Evolutionary conservation across 2,113 vertebrate genomes (phyloP).

Genomic region (Elgaria multicarinata): DNA sequence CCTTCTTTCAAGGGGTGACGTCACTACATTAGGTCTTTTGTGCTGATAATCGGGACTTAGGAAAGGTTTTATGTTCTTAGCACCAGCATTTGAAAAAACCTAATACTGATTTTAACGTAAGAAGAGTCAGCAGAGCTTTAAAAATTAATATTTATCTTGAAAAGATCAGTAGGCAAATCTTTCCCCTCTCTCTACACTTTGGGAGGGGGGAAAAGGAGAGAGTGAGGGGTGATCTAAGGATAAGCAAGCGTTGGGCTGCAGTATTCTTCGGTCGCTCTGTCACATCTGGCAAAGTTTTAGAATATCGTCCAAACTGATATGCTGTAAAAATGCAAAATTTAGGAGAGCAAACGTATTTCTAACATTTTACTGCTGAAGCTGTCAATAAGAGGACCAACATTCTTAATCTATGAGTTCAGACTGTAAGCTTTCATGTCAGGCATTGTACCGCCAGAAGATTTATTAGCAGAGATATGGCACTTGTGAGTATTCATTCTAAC

Average conservation of each 20-base stretch:
- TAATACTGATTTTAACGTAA: conserved; percentile 59
- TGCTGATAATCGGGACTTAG: conserved; percentile 58
- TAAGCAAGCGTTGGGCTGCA: conserved; percentile 55
- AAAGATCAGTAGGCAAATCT: conserved; percentile 61
- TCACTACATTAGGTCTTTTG: conserved; percentile 48
- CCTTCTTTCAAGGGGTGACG: conserved; percentile 53
- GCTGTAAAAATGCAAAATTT: conserved; percentile 49
- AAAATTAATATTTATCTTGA: conserved; percentile 58
- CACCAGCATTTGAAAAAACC: conserved; percentile 61
- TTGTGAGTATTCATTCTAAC: not conserved
- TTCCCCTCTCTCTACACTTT: conserved; percentile 55
- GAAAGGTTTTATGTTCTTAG: conserved; percentile 69
- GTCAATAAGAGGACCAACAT: conserved; percentile 37
- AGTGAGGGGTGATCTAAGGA: conserved; percentile 65
- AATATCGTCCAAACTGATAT: conserved; percentile 50
- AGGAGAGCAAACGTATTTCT: conserved; percentile 41
- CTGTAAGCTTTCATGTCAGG: conserved; percentile 46
- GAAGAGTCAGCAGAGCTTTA: conserved; percentile 51
- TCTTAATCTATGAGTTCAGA: conserved; percentile 50
- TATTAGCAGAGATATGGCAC: not conserved
- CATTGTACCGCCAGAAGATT: conserved; percentile 27
- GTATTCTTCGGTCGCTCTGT: conserved; percentile 49
- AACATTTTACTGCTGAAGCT: conserved; percentile 55
- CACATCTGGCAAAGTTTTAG: conserved; percentile 62
- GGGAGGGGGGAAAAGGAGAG: conserved; percentile 24